Conservation (phyloP, 2,797 vertebrate genomes). For the Champsocephalus gunnari region DNA sequence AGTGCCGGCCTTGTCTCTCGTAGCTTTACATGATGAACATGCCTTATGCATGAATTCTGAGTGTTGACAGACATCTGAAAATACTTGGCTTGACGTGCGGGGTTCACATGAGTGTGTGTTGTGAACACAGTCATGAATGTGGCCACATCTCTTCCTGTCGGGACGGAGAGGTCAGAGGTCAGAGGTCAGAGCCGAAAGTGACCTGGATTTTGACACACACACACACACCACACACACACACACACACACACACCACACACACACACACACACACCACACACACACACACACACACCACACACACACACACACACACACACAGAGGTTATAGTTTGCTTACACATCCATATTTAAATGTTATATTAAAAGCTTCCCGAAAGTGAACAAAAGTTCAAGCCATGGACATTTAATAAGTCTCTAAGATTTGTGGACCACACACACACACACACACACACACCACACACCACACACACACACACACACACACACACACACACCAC, state of each 20-base stretch:
- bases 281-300: background rate
- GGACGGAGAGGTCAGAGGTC: background rate
- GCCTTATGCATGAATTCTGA: slow-evolving; percentile 56
- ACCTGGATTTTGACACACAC: slow-evolving; percentile 32
- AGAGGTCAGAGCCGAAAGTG: slow-evolving; percentile 37
- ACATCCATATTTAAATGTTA: too few relatives aligned
- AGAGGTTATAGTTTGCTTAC: background rate
- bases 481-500: too few relatives aligned
- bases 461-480: too few relatives aligned
- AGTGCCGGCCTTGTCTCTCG: slow-evolving; percentile 34
- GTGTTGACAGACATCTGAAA: slow-evolving; percentile 19
- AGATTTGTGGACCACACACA: background rate
- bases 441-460: too few relatives aligned
- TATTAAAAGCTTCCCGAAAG: too few relatives aligned
- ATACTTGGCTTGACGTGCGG: slow-evolving; percentile 7
- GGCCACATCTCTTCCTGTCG: too few relatives aligned
- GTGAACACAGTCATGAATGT: background rate
- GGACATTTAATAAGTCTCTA: background rate
- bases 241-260: too few relatives aligned
- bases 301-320: background rate
- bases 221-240: slow-evolving; percentile 9
- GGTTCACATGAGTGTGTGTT: background rate
- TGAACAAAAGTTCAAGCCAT: too few relatives aligned
- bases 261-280: too few relatives aligned
- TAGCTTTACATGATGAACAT: slow-evolving; percentile 60